Evolutionary conservation across 2,797 vertebrate species (phyloP).

Genomic region (Manis pentadactyla): DNA sequence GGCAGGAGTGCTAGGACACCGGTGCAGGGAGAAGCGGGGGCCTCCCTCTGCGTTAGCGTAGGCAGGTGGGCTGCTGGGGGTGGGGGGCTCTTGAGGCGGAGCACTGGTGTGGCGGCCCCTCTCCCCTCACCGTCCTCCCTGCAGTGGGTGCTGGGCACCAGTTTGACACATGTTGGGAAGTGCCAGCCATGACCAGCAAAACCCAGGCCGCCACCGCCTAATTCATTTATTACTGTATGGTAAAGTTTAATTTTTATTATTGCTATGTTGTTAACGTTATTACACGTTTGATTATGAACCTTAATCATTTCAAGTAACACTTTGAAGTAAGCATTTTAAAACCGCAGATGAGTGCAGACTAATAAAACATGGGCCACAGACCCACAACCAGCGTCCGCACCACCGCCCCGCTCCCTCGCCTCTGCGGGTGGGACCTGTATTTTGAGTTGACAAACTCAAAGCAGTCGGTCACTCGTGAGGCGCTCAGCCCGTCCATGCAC

Average conservation of each 20-base stretch:
- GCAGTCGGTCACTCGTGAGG: too few relatives aligned
- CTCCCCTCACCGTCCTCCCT: background rate
- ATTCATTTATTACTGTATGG: background rate
- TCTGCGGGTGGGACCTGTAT: too few relatives aligned
- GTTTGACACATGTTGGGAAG: background rate
- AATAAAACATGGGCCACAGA: too few relatives aligned
- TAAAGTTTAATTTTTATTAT: background rate
- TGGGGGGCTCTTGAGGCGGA: too few relatives aligned
- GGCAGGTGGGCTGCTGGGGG: too few relatives aligned
- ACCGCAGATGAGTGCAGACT: background rate
- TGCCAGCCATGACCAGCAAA: background rate
- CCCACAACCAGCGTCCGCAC: background rate
- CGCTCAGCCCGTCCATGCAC: too few relatives aligned
- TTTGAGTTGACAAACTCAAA: too few relatives aligned
- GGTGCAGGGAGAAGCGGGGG: too few relatives aligned
- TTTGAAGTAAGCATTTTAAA: background rate
- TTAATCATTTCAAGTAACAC: background rate
- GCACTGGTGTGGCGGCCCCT: background rate
- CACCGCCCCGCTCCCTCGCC: fast-evolving
- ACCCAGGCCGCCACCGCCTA: background rate
- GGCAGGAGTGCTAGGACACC: background rate
- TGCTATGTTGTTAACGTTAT: background rate
- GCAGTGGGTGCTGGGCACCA: background rate
- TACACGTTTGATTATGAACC: background rate
- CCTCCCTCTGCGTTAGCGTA: too few relatives aligned